Evolutionary conservation across 2,113 vertebrate genomes (phyloP), one percentile per base, ranked within the genome.

Genomic region (Drymodes brunneopygia): DNA sequence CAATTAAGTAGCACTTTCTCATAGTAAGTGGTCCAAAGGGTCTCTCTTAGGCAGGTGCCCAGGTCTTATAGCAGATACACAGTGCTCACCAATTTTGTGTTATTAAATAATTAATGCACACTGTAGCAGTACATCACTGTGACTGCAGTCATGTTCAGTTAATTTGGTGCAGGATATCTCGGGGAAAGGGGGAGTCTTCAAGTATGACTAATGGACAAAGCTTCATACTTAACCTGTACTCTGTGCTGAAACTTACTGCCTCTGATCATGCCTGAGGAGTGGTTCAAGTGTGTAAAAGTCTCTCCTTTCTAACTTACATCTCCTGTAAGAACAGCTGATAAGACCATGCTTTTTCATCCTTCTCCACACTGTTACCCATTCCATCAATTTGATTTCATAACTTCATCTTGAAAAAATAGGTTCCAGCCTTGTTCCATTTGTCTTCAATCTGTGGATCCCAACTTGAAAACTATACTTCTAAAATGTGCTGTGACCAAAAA

Each of bases 381-480:
- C 66, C 58, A 73, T 77, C 64, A 25, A 22, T 86, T 62, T 86
- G 54, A 67, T 93, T 94, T 94, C 60, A 8, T 88, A 93, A 62
- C 47, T 66, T 86, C 82, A 15, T 88, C 51, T 81, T 70, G 72
- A 83, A 83, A 81, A 82, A 77, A 62, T 35, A 83, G 51, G 60
- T 97, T 81, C 86, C 44, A 83, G 60, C 60, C 56, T 58, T 64
- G 73, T 89, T 90, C 58, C 35, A 33, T 15, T 86, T 78, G 35
- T 88, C 64, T 86, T 93, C n/a, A 3, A 10, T 81, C 33, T 1
- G 1, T 21, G 35, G 27, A 47, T 73, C 58, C 25, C 14, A 5
- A 22, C 50, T 73, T 36, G 58, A 75, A 88, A 75, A 72, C 40
- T 35, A 15, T 36, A 65, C 44, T 89, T n/a, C 40, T 66, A 57